A percentile compares a stretch with the other conserved stretches of the same genome.
phyloP scores from a whole-genome alignment of 2,888 invertebrate species.

The Hirtodrosophila histrioides region DNA sequence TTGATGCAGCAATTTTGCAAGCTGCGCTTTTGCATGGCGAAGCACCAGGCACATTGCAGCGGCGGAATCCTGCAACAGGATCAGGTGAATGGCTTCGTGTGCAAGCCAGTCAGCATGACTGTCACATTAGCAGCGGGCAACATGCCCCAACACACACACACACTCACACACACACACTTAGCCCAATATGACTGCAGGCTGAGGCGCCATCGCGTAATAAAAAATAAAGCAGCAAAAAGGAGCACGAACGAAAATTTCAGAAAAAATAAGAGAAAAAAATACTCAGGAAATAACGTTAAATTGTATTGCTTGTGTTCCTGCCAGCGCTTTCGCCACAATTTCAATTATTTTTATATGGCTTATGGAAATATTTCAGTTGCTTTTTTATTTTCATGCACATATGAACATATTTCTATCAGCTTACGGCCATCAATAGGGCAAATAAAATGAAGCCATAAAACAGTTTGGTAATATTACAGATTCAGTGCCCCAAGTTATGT shows the following conservation, averaged over 20 bases:
- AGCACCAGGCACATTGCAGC: slow-evolving; percentile 15
- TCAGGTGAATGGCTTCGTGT: slow-evolving; percentile 62
- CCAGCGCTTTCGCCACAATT: slow-evolving; percentile 40
- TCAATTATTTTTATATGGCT: slow-evolving; percentile 36
- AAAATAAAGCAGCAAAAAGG: slow-evolving; percentile 47
- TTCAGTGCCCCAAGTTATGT: too few species aligned
- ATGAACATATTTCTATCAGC: too few species aligned
- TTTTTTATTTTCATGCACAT: too few species aligned
- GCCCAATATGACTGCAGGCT: slow-evolving; percentile 69
- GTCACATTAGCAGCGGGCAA: slow-evolving; percentile 71
- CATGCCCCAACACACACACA: slow-evolving; percentile 1
- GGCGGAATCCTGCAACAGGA: slow-evolving; percentile 20
- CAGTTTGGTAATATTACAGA: too few species aligned
- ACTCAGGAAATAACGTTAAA: slow-evolving; percentile 35
- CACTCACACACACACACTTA: not conserved
- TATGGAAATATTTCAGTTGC: slow-evolving; percentile 16
- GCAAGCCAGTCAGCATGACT: slow-evolving; percentile 76
- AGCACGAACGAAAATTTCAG: slow-evolving; percentile 7
- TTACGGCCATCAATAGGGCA: not conserved
- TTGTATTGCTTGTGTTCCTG: slow-evolving; percentile 43
- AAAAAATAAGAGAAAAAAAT: slow-evolving; percentile 15
- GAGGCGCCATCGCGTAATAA: slow-evolving; percentile 69
- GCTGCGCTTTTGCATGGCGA: slow-evolving; percentile 64
- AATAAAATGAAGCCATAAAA: too few species aligned
- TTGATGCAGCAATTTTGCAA: slow-evolving; percentile 78